Conservation (phyloP, 2,113 vertebrate species). For the zebrafish (Danio rerio) region DNA sequence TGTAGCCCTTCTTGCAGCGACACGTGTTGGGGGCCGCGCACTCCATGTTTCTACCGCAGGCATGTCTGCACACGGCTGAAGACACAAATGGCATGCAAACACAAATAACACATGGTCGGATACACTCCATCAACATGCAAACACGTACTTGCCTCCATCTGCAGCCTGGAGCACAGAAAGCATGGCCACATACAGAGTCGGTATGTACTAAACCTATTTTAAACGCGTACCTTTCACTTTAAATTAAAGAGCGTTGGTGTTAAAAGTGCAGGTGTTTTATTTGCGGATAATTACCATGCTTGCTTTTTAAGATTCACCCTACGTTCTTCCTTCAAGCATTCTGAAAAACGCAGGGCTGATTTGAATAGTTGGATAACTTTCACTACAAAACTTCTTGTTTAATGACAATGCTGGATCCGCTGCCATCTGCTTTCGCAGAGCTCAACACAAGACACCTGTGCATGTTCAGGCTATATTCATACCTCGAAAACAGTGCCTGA, state of each 20-base stretch:
- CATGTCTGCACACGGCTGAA: constrained; percentile 73
- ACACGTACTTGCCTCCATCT: constrained; percentile 5
- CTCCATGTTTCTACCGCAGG: constrained; percentile 75
- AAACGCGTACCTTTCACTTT: constrained; percentile 3
- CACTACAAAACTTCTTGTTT: neutral
- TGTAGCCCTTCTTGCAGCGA: constrained; percentile 73
- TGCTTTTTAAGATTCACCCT: constrained; percentile 18
- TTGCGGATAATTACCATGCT: constrained; percentile 6
- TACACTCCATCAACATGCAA: neutral
- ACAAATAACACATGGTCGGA: constrained; percentile 24
- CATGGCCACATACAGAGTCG: neutral
- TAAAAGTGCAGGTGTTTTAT: constrained; percentile 19
- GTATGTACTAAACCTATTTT: neutral
- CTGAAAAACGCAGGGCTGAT: constrained; percentile 1
- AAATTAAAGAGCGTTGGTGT: neutral
- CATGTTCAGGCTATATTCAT: neutral
- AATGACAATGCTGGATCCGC: neutral
- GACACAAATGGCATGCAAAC: constrained; percentile 38
- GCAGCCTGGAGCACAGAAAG: constrained; percentile 2
- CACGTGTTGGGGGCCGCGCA: constrained; percentile 74
- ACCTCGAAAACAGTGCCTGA: neutral
- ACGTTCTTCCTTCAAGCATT: constrained; percentile 11
- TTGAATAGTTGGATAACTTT: constrained; percentile 3
- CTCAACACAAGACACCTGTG: neutral
- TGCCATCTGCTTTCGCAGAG: neutral